Base-by-base conservation (phyloP, 2,797 vertebrate genomes). In the Crossoptilon crossoptilon region DNA sequence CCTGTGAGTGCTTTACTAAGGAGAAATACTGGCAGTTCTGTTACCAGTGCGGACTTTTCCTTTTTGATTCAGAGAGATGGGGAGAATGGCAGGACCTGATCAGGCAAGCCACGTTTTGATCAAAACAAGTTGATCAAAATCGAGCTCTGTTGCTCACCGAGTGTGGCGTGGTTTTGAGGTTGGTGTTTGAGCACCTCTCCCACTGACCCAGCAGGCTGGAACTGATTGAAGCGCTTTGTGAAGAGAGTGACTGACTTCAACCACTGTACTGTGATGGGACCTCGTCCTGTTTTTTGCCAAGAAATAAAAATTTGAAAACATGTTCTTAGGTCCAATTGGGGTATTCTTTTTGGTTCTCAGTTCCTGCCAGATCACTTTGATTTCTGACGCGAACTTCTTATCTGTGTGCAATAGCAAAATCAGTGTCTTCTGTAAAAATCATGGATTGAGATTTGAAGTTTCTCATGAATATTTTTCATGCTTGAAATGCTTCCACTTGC, bases 401-500 rank as follows among this genome's bases (percentile, higher is more conserved):
- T 84, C 46, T 3, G 0, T 29, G 1, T 24, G 19, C 39, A 48
- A 18, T 27, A 24, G 77, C 15, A 17, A 29, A 44, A 2, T 58
- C 0, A 0, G 7, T 39, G 6, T 10, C 0, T 86, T 55, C 21
- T 76, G 10, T n/a, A 63, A 39, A 64, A 48, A 81, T 43, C 16
- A 24, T 16, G 17, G 19, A 17, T 1, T 39, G 46, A 64, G 60
- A 41, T 37, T 43, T 33, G 13, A 86, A 44, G 2, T 21, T 29
- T 56, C 4, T 64, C 5, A 6, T 18, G 5, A 4, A 14, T 12
- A 3, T 1, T 9, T 8, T 6, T n/a, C 12, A 1, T 15, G 3
- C 11, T 56, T 83, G 24, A 79, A 64, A 39, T 55, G 68, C 21
- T 92, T 89, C 17, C 31, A 8, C 18, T 46, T 93, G 24, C 26